Evolutionary conservation across 2,113 vertebrate genomes (phyloP), one percentile per base, ranked within the genome.

Genomic region (Myrmecobius fasciatus): DNA sequence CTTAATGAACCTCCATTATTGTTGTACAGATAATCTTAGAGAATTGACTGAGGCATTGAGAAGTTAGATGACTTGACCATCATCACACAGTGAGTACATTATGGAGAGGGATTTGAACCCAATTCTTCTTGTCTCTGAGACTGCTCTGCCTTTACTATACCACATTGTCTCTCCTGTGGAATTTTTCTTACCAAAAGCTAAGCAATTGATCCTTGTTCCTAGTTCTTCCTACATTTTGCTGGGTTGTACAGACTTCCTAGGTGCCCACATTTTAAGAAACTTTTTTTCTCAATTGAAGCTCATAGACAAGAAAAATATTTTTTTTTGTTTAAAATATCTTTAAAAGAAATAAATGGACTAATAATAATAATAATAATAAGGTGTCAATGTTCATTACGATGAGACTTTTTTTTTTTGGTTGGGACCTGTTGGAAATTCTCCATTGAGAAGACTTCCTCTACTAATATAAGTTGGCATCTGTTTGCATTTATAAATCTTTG

Each of bases 131-230:
- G 93, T 91, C 31, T 67, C 60, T 17, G 31, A 67, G 60, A 31
- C 60, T 67, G 12, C 88, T 24, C 60, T 95, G 91, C 51, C 93
- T 94, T 43, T 83, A n/a, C 60, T 92, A 10, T 56, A 48, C 2
- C 52, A 31, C 60, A 91, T 88, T 43, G 46, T 48, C 89, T 95
- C 47, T 90, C 8, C 67, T 20, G 43, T 83, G 67, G n/a, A 83
- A 83, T 83, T 43, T 83, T 24, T 43, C 67, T 83, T 43, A 20
- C n/a, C 24, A 83, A n/a, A 75, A 83, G n/a, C n/a, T 83, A 43
- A 43, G 67, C 9, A 75, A 22, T 2, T 75, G 67, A 36, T 75
- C 20, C 36, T 75, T 43, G 31, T 43, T 24, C 36, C 17, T 20
- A 83, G 36, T 43, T 83, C 17, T 43, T 8, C 20, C 7, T 51